Conservation (phyloP, 1,140 invertebrate species). For the Periplaneta americana region DNA sequence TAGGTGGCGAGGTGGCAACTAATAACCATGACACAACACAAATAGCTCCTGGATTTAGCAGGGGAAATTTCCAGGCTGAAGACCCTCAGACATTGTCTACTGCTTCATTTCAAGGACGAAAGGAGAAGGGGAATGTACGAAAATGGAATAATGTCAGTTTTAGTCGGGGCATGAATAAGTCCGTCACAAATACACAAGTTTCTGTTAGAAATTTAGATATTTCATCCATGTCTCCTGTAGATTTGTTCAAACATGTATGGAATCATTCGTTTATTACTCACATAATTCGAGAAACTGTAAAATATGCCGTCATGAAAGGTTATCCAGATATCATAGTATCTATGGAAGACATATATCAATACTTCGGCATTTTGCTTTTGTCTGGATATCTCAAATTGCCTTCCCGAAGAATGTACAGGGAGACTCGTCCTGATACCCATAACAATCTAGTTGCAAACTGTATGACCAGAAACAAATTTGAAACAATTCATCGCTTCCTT, state of each 20-base stretch:
- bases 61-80: neutral
- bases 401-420: neutral
- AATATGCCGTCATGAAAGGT: too few species aligned
- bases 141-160: neutral
- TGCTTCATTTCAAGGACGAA: too few species aligned
- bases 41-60: neutral
- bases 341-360: too few species aligned
- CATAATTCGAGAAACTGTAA: too few species aligned
- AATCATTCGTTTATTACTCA: neutral
- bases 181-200: neutral
- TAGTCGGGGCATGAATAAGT: neutral
- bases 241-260: neutral
- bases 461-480: too few species aligned
- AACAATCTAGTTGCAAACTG: too few species aligned
- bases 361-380: neutral
- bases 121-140: neutral
- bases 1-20: neutral
- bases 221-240: neutral
- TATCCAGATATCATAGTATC: too few species aligned
- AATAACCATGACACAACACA: neutral
- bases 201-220: neutral
- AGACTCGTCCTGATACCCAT: neutral
- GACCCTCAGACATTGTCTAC: neutral
- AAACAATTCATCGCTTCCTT: too few species aligned
- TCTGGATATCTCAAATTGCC: neutral